These are phyloP conservation scores for Scelioninae gen. 2 DNA, from an alignment of 2,888 invertebrate genomes.

Conservation along the genomic window DNA sequence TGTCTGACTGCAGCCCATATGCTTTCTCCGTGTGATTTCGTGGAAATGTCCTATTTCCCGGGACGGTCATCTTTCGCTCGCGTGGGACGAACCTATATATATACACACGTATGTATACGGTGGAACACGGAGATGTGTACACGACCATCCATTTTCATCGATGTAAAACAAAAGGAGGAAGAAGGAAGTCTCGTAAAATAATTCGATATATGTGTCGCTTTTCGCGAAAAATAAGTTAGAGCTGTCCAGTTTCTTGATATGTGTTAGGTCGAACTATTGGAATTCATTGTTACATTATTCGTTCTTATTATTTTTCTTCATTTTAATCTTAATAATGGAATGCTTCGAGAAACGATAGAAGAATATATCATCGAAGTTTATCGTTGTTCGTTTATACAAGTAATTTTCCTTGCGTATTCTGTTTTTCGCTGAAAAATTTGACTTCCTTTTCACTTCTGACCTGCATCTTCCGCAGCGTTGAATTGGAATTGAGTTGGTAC, in stretches of 20 bases:
- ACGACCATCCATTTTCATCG: constrained; percentile 41
- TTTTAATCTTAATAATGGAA: constrained; percentile 43
- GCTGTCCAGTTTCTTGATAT: neutral
- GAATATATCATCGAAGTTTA: constrained; percentile 29
- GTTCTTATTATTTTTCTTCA: constrained; percentile 6
- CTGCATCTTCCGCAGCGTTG: constrained; percentile 39
- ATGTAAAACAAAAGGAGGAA: constrained; percentile 33
- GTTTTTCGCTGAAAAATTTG: constrained; percentile 36
- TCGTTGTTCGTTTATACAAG: constrained; percentile 45
- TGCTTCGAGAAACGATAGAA: constrained; percentile 1
- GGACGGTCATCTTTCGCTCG: constrained; percentile 59
- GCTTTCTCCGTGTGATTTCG: constrained; percentile 37
- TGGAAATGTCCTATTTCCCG: constrained; percentile 57
- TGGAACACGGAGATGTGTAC: neutral
- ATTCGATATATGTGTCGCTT: constrained; percentile 35
- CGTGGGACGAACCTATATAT: constrained; percentile 42
- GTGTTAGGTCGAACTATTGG: constrained; percentile 2
- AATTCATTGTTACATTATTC: neutral
- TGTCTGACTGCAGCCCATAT: constrained; percentile 12
- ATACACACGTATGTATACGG: no score
- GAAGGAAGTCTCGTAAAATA: constrained; percentile 20
- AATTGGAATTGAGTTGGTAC: constrained; percentile 50
- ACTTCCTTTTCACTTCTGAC: constrained; percentile 45
- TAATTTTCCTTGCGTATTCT: constrained; percentile 33
- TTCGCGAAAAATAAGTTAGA: neutral